Base-by-base conservation (phyloP, 2,113 vertebrate species). In the Pygoscelis adeliae region DNA sequence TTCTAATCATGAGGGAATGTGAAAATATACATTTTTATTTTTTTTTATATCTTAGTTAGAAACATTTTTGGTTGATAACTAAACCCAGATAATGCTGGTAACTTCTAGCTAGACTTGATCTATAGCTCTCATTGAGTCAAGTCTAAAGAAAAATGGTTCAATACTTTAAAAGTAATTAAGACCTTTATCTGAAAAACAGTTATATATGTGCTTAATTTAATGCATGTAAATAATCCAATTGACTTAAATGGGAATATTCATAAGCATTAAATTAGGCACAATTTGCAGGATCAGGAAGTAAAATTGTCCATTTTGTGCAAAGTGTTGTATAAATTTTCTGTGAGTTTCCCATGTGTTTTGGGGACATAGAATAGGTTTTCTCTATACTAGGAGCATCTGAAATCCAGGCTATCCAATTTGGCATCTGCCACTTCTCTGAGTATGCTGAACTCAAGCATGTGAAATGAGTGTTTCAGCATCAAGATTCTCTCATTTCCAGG, bases 101-200 rank as follows among this genome's bases (percentile, higher is more conserved):
- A 92, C 83, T 82, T 93, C 83, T 87, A 63, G 69, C 73, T 84
- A 76, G 91, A 69, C 86, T 92, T 96, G 95, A 96, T 97, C 92
- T 97, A 95, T 97, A 95, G 94, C 69, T 93, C 80, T 96, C 86
- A 95, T 92, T 96, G 97, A 96, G 95, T 96, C 92, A 93, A 94
- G 90, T 91, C 83, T 72, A 92, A 96, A 97, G 97, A 97, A 94
- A 96, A 97, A 97, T 95, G 84, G 96, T 95, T 95, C 95, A 94
- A 93, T 90, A 79, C 61, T 89, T 93, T 84, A 82, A 87, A 97
- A 97, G 95, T 95, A 97, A 95, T 97, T 96, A 97, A 97, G 95
- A 97, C 91, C 83, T 96, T 97, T 97, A 94, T 97, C 95, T 95
- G 97, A 93, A 90, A 93, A 95, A 56, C 90, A 79, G 91, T 97